Evolutionary conservation across 2,113 vertebrate species (phyloP).

Genomic region (human): GRCh38 chr9:67265501-67266000

Average conservation of each 20-base stretch:
- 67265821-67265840: background rate
- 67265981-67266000: background rate
- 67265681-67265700: fast-evolving
- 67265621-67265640: no score
- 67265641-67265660: fast-evolving
- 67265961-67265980: background rate
- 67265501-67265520: background rate
- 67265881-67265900: background rate
- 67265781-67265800: background rate
- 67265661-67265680: fast-evolving
- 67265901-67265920: background rate
- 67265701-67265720: fast-evolving
- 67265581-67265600: background rate
- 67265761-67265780: background rate
- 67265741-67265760: background rate
- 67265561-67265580: no score
- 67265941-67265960: background rate
- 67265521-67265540: background rate
- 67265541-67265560: background rate
- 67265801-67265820: background rate
- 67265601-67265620: fast-evolving
- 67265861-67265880: background rate
- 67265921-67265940: background rate
- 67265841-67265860: background rate
- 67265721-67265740: background rate